A percentile compares a stretch with the other conserved stretches of the same genome.
phyloP scores from a whole-genome alignment of 2,113 vertebrate species.

The Eublepharis macularius region DNA sequence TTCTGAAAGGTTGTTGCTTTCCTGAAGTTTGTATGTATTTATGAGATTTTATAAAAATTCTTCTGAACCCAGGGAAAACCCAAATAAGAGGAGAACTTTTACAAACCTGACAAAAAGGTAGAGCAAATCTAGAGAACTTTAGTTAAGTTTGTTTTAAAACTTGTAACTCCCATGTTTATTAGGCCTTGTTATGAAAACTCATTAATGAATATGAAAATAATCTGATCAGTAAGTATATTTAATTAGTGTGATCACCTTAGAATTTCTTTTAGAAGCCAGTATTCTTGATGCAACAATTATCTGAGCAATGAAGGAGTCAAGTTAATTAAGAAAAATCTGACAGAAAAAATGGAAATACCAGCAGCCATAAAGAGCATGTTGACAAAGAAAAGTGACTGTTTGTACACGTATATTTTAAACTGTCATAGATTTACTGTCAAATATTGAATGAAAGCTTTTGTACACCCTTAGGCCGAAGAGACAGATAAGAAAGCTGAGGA shows the following conservation, averaged over 20 bases:
- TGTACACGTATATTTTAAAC: not conserved
- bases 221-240: conserved; percentile 16
- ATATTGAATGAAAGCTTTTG: not conserved
- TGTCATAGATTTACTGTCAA: not conserved
- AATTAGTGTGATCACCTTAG: not conserved
- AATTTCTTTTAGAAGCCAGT: not conserved
- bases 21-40: conserved; percentile 2
- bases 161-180: too few species aligned
- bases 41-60: conserved; percentile 33
- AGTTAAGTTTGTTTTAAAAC: not conserved
- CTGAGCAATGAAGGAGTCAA: conserved; percentile 40
- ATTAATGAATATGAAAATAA: conserved; percentile 27
- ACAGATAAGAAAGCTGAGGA: not conserved
- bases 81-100: not conserved
- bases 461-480: not conserved
- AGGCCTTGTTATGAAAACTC: conserved; percentile 15
- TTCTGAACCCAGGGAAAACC: not conserved
- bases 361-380: not conserved
- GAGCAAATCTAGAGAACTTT: not conserved
- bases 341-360: not conserved
- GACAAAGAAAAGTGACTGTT: not conserved
- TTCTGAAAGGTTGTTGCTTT: not conserved
- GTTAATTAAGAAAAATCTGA: conserved; percentile 6
- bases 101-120: not conserved
- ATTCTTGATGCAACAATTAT: conserved; percentile 21